Percentiles rank a stretch among this genome's conserved stretches.
Evolutionary conservation across 2,113 vertebrate species (phyloP).

Genomic region (Sylvia atricapilla): DNA sequence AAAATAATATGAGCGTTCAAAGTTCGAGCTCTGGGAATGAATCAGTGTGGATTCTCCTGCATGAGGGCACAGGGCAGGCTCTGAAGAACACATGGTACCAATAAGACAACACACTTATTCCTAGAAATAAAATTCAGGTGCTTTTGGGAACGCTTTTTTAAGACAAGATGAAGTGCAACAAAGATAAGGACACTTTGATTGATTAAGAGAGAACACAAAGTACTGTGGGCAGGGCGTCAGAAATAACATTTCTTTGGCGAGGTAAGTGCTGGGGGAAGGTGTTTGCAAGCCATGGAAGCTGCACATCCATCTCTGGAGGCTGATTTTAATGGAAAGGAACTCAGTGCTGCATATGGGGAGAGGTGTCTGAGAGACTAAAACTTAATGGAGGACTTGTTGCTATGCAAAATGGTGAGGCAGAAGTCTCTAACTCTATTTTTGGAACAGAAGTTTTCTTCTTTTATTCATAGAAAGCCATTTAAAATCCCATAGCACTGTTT

Average conservation of each 20-base stretch:
- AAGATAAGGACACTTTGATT: background rate
- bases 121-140: slow-evolving; percentile 19
- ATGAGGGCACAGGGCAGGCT: background rate
- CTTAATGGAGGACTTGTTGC: background rate
- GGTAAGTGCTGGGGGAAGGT: background rate
- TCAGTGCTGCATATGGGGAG: background rate
- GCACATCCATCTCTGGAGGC: background rate
- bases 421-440: background rate
- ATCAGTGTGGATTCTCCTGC: background rate
- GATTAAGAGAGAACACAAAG: slow-evolving; percentile 21
- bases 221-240: background rate
- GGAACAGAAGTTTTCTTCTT: background rate
- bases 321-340: background rate
- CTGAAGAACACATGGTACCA: background rate
- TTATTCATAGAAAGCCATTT: background rate
- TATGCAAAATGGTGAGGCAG: background rate
- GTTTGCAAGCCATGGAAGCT: background rate
- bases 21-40: background rate
- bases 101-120: background rate
- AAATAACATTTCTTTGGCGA: background rate
- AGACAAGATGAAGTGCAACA: background rate
- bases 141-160: background rate
- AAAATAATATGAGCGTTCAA: background rate
- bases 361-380: background rate
- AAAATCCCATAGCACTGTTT: background rate